Conservation (phyloP, 2,113 vertebrate genomes). For the Furnarius figulus region DNA sequence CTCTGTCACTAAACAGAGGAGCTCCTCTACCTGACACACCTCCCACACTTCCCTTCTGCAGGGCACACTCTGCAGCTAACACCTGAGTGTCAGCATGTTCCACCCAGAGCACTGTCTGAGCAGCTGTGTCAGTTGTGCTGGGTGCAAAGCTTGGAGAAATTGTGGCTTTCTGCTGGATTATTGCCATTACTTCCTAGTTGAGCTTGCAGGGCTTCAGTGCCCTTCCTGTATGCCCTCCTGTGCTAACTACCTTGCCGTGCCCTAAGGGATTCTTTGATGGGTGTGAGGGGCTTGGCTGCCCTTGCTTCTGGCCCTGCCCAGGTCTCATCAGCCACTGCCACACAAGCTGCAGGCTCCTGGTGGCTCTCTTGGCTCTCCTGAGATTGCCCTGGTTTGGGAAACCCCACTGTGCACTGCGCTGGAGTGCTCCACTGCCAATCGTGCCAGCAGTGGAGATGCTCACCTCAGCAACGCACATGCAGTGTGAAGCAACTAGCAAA, state of each 20-base stretch:
- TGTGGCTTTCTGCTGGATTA: not conserved
- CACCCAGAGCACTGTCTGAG: accelerated
- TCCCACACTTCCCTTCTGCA: not conserved
- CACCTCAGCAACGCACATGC: not conserved
- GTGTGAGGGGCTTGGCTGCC: accelerated
- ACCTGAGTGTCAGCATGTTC: not conserved
- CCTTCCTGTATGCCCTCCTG: not conserved
- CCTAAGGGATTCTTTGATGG: not conserved
- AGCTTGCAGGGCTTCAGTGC: not conserved
- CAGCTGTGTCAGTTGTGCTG: not conserved
- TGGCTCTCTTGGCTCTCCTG: not conserved
- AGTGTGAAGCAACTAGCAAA: not conserved
- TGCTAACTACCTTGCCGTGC: not conserved
- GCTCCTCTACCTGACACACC: not conserved
- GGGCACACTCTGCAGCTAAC: not conserved
- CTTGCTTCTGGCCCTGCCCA: not conserved
- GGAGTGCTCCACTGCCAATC: not conserved
- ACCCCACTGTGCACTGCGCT: accelerated
- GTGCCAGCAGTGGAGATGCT: not conserved
- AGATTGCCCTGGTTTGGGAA: not conserved
- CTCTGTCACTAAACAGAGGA: not conserved
- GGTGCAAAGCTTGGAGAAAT: not conserved
- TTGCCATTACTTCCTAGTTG: not conserved
- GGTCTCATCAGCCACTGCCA: not conserved
- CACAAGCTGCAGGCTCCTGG: accelerated